Evolutionary conservation across 2,113 vertebrate genomes (phyloP), one percentile per base, ranked within the genome.

Genomic region (Pseudorectes ferrugineus): DNA sequence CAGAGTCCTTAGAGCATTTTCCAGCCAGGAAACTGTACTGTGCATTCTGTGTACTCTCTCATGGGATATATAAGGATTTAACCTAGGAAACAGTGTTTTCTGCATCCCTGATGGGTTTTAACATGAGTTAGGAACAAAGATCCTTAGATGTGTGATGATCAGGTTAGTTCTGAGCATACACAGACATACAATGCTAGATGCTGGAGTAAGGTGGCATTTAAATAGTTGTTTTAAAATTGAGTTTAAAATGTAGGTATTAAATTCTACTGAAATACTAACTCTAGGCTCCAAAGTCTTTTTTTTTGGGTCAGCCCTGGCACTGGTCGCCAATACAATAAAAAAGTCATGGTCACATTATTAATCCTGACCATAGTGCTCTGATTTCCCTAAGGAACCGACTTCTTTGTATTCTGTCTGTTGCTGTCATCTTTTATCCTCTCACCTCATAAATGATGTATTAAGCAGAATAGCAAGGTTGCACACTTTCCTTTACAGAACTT

Each of bases 391-490:
- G 58, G 43, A 91, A 16, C 29, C 0, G 0, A 40, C 7, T 62
- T 62, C 77, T 81, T 42, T 22, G 21, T 45, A 23, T 73, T 26
- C 17, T 70, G 13, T 65, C 43, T 66, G 19, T 68, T 70, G 19
- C 40, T 81, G 21, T 77, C 23, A 14, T 40, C 10, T 29, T 80
- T 94, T 68, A 54, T 14, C 3, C 22, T 80, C 43, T 83, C 29
- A 36, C 24, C 15, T 93, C 46, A 51, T 62, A 92, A 87, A 70
- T 68, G 5, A 83, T 61, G 21, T 42, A 76, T 85, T 73, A 62
- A 85, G 22, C 33, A 73, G 63, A 94, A 90, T 20, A 88, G 26
- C 58, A 59, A 93, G 48, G 24, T 54, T 77, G 12, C 38, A 61
- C 35, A 49, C 46, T 74, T 91, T 59, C 9, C 14, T 78, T 8